A percentile compares a stretch with the other conserved stretches of the same genome.
Evolutionary conservation across 2,113 vertebrate species (phyloP).

Genomic region (Amblyopsis rosae): DNA sequence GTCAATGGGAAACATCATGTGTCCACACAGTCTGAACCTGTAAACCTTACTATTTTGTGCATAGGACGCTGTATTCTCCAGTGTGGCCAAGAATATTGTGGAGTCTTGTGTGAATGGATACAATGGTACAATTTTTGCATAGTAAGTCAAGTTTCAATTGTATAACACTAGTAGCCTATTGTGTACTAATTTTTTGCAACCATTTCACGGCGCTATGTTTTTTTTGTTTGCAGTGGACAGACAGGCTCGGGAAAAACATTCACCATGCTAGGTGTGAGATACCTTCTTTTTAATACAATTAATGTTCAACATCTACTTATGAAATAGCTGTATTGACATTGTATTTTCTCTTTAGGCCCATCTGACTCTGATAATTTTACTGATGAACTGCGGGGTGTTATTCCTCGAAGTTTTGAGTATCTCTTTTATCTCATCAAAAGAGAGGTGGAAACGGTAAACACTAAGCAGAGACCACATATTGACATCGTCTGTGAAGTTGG

Average conservation of each 20-base stretch:
- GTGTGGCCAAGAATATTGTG: slow-evolving; percentile 90
- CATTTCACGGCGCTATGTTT: not conserved
- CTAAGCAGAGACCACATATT: not conserved
- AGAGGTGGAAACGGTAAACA: slow-evolving; percentile 88
- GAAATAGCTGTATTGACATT: not conserved
- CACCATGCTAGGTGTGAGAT: slow-evolving; percentile 92
- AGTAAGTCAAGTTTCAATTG: slow-evolving; percentile 80
- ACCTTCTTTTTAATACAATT: not conserved
- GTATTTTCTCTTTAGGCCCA: slow-evolving; percentile 79
- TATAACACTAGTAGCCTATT: not conserved
- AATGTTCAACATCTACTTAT: not conserved
- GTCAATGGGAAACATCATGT: no score
- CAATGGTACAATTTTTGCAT: slow-evolving; percentile 97
- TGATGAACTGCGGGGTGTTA: slow-evolving; percentile 90
- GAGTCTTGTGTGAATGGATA: slow-evolving; percentile 97
- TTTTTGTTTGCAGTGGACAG: slow-evolving; percentile 83
- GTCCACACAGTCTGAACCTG: not conserved
- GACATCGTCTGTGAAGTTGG: no score
- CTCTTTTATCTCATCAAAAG: slow-evolving; percentile 94
- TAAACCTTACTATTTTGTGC: not conserved
- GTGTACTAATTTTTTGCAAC: not conserved
- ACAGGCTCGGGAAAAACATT: slow-evolving; percentile 97
- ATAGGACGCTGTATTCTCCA: slow-evolving; percentile 91
- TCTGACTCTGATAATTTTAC: slow-evolving; percentile 92
- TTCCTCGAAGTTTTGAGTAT: slow-evolving; percentile 96